Conservation (phyloP, 2,113 vertebrate species). For the Mola mola region DNA sequence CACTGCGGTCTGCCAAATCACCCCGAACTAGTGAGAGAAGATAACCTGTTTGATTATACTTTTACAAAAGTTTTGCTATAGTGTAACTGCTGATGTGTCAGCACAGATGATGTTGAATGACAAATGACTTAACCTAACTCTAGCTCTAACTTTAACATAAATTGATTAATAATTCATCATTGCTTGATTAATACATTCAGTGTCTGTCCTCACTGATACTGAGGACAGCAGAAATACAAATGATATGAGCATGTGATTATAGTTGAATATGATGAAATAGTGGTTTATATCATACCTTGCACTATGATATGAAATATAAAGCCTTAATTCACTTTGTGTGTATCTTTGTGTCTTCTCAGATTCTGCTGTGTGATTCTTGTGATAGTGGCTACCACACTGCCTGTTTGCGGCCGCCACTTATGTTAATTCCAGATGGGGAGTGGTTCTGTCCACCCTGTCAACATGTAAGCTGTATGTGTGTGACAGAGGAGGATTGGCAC, state of each 20-base stretch:
- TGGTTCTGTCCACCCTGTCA: slow-evolving; percentile 99
- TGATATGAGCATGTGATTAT: too few relatives aligned
- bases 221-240: too few relatives aligned
- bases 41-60: too few relatives aligned
- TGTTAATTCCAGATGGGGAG: slow-evolving; percentile 97
- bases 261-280: not conserved
- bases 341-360: slow-evolving; percentile 77
- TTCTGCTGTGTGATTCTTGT: slow-evolving; percentile 94
- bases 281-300: not conserved
- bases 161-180: too few relatives aligned
- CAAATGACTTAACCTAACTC: too few relatives aligned
- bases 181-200: too few relatives aligned
- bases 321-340: not conserved
- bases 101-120: too few relatives aligned
- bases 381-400: slow-evolving; percentile 97
- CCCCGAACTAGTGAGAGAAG: slow-evolving; percentile 65
- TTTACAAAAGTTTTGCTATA: too few relatives aligned
- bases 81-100: too few relatives aligned
- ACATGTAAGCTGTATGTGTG: slow-evolving; percentile 83
- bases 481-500: not conserved
- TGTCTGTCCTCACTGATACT: too few relatives aligned
- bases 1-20: slow-evolving; percentile 90
- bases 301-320: too few relatives aligned
- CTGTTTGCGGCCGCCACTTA: slow-evolving; percentile 94
- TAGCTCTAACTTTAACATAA: too few relatives aligned